phyloP scores from a whole-genome alignment of 2,888 invertebrate genomes.

The Arctia plantaginis region DNA sequence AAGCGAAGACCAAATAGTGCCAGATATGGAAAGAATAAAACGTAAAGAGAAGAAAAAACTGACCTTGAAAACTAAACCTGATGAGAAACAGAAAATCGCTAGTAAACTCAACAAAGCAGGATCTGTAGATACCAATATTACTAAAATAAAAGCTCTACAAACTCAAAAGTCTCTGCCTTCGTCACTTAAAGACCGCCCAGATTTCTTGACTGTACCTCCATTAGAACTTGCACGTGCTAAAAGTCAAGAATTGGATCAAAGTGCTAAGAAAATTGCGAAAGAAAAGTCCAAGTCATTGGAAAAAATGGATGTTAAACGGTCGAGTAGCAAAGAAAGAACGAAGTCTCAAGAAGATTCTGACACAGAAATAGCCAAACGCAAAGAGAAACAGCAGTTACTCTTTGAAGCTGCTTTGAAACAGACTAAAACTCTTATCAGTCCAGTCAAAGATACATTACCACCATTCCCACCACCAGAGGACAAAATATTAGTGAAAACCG shows the following conservation, averaged over 20 bases:
- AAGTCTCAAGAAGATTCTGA: conserved; percentile 91
- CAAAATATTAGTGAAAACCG: conserved; percentile 90
- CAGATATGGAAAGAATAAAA: conserved; percentile 82
- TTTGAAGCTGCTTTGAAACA: conserved; percentile 92
- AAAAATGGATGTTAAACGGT: conserved; percentile 87
- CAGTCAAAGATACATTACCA: conserved; percentile 90
- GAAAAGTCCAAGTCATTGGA: conserved; percentile 90
- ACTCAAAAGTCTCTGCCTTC: conserved; percentile 87
- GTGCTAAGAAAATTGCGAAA: conserved; percentile 83
- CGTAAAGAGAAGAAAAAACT: conserved; percentile 82
- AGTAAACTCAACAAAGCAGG: conserved; percentile 82
- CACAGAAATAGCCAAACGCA: conserved; percentile 90
- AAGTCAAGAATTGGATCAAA: conserved; percentile 87
- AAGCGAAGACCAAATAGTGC: conserved; percentile 84
- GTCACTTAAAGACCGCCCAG: conserved; percentile 82
- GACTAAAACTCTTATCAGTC: conserved; percentile 90
- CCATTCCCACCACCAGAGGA: conserved; percentile 91
- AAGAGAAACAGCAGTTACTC: conserved; percentile 91
- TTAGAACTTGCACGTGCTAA: conserved; percentile 87
- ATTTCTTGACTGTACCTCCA: conserved; percentile 83
- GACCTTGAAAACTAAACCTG: conserved; percentile 78
- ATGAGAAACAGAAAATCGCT: conserved; percentile 76
- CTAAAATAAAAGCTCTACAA: conserved; percentile 78
- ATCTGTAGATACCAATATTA: conserved; percentile 81
- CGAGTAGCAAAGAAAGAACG: conserved; percentile 88